Conservation (phyloP, 1,140 invertebrate genomes). For the Drosophila athabasca region DNA sequence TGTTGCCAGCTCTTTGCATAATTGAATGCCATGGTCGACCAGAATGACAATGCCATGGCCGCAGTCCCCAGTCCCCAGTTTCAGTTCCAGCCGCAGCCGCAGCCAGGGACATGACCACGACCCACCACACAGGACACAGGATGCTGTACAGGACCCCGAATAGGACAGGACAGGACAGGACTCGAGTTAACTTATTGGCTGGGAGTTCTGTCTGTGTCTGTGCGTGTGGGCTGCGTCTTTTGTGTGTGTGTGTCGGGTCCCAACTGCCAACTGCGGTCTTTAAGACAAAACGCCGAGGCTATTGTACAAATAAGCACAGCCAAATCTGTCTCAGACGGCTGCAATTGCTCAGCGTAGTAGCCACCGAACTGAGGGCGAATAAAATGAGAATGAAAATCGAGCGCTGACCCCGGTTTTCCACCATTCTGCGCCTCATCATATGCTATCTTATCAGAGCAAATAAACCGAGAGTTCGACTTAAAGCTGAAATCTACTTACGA, state of each 20-base stretch:
- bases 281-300: conserved; percentile 48
- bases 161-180: background rate
- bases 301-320: conserved; percentile 54
- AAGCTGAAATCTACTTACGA: conserved; percentile 11
- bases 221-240: conserved; percentile 25
- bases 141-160: no score
- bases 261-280: conserved; percentile 30
- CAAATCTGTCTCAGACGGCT: conserved; percentile 62
- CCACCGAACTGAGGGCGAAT: background rate
- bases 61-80: background rate
- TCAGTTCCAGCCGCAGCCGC: no score
- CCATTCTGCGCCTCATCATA: conserved; percentile 30
- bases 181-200: conserved; percentile 44
- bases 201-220: background rate
- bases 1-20: conserved; percentile 60
- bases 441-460: conserved; percentile 21
- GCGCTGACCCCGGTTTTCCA: conserved; percentile 45
- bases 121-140: background rate
- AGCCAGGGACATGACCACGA: conserved; percentile 15
- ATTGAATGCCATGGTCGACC: conserved; percentile 58
- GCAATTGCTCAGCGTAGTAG: conserved; percentile 38
- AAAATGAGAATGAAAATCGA: conserved; percentile 40
- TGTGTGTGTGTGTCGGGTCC: conserved; percentile 7
- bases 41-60: conserved; percentile 48
- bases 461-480: conserved; percentile 32